Percentiles rank a stretch among this genome's conserved stretches.
Evolutionary conservation across 2,113 vertebrate genomes (phyloP).

Genomic region (Cyphomyrus discorhynchus): DNA sequence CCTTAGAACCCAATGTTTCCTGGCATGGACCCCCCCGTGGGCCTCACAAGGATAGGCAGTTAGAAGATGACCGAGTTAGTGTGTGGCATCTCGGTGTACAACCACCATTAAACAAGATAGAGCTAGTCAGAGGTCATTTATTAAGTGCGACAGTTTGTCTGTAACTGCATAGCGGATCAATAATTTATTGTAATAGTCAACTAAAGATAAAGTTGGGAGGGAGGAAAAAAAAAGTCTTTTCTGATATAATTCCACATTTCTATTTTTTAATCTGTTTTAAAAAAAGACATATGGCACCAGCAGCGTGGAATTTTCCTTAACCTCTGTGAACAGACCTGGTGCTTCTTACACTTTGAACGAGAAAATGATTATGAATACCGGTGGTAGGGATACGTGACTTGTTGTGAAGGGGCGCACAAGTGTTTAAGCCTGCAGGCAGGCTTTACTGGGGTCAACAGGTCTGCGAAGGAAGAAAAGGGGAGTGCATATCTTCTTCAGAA

Average conservation of each 20-base stretch:
- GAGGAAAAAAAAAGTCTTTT: neutral
- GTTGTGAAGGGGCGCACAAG: neutral
- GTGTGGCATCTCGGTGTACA: neutral
- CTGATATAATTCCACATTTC: neutral
- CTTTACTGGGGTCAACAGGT: slow-evolving; percentile 5
- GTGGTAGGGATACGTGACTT: neutral
- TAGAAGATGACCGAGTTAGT: neutral
- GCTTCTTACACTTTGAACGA: neutral
- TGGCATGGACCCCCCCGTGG: too few species aligned
- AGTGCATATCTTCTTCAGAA: neutral
- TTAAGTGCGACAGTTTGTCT: neutral
- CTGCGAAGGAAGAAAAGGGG: neutral
- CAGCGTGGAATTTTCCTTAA: neutral
- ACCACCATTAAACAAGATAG: neutral
- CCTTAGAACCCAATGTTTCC: neutral
- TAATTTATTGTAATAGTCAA: neutral
- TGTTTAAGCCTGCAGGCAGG: slow-evolving; percentile 11
- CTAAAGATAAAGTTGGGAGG: neutral
- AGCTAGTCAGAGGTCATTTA: neutral
- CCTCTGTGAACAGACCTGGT: neutral
- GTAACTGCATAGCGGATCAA: neutral
- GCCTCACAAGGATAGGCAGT: neutral
- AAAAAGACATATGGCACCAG: neutral
- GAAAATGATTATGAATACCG: neutral
- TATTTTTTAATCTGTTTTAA: neutral